These are phyloP conservation scores for Poecilobothrus nobilitatus DNA, from an alignment of 2,888 invertebrate species.

Conservation along the genomic window DNA sequence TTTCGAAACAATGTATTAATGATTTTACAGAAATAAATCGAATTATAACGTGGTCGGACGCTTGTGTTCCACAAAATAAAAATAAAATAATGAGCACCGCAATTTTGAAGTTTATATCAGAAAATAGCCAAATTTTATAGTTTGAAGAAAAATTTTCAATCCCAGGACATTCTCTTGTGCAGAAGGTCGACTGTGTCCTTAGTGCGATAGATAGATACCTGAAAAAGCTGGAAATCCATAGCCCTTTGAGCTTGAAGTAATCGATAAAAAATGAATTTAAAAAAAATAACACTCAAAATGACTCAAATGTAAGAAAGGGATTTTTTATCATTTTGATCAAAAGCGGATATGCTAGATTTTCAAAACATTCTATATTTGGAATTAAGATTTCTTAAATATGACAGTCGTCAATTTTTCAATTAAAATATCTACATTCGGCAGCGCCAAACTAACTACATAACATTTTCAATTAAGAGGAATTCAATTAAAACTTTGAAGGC, in stretches of 20 bases:
- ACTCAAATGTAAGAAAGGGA: background rate
- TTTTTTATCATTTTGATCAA: background rate
- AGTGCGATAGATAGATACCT: too few relatives aligned
- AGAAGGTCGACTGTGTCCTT: too few relatives aligned
- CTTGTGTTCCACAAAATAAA: background rate
- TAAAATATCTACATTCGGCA: conserved; percentile 2
- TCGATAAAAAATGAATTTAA: background rate
- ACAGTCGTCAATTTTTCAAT: background rate
- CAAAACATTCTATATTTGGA: background rate
- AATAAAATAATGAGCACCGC: background rate
- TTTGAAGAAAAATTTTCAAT: background rate
- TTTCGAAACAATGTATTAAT: too few relatives aligned
- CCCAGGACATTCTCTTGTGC: too few relatives aligned
- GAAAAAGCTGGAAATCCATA: conserved; percentile 5
- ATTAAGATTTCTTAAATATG: background rate
- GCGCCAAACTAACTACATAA: too few relatives aligned
- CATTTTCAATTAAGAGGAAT: too few relatives aligned
- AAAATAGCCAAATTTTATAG: background rate
- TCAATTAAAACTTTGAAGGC: too few relatives aligned
- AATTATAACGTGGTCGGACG: background rate
- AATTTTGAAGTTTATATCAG: background rate
- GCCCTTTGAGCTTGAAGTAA: background rate
- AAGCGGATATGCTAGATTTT: background rate
- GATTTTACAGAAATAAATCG: background rate
- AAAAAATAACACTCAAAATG: background rate